A percentile compares a stretch with the other conserved stretches of the same genome.
Conservation (phyloP, 2,797 vertebrate species). For the Hozukius guyotensis region DNA sequence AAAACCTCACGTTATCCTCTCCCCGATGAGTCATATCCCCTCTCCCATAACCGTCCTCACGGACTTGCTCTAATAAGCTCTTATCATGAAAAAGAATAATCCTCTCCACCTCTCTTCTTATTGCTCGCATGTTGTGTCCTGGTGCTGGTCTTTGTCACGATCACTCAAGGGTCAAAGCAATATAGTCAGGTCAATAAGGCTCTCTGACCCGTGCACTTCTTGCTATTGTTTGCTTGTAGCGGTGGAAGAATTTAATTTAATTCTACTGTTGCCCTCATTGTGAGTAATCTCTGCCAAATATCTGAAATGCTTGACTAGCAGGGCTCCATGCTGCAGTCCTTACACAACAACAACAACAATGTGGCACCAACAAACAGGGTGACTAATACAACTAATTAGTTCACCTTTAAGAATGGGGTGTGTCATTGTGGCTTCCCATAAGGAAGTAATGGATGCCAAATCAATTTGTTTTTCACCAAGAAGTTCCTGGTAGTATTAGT, state of each 20-base stretch:
- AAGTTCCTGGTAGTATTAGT: too few species aligned
- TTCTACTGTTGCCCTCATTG: neutral
- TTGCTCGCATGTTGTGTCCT: neutral
- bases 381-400: neutral
- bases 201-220: neutral
- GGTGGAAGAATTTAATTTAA: neutral
- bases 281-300: neutral
- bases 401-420: neutral
- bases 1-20: neutral
- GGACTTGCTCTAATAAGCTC: slow-evolving; percentile 8
- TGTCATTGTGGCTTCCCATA: neutral
- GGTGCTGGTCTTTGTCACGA: neutral
- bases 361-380: neutral
- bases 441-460: too few species aligned
- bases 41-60: neutral
- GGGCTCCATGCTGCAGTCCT: neutral
- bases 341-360: neutral
- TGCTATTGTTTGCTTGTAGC: neutral
- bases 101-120: neutral
- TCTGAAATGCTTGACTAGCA: neutral
- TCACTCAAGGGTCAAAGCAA: slow-evolving; percentile 21
- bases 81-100: slow-evolving; percentile 1
- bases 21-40: slow-evolving; percentile 6
- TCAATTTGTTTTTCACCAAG: too few species aligned
- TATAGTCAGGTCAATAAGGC: neutral